A percentile compares a stretch with the other conserved stretches of the same genome.
Conservation (phyloP, 2,797 vertebrate species). For the Coranthus polyacanthus region DNA sequence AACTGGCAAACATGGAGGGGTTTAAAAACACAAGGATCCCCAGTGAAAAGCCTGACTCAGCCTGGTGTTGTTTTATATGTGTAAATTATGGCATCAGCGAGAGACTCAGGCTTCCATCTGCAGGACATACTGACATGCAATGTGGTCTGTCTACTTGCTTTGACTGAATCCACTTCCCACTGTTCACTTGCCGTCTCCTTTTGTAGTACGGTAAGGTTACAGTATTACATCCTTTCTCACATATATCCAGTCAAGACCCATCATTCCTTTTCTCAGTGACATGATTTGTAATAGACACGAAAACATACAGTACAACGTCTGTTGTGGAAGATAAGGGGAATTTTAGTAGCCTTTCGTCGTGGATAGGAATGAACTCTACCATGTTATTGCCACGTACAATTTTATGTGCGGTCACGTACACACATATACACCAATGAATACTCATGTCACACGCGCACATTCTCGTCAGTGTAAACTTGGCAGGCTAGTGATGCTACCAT, state of each 20-base stretch:
- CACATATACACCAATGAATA: constrained; percentile 52
- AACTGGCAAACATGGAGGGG: constrained; percentile 53
- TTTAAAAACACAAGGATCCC: constrained; percentile 44
- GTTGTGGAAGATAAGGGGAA: constrained; percentile 43
- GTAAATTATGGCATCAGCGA: constrained; percentile 41
- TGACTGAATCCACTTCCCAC: constrained; percentile 43
- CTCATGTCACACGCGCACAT: constrained; percentile 53
- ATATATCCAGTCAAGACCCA: constrained; percentile 57
- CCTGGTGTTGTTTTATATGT: constrained; percentile 50
- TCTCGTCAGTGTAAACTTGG: constrained; percentile 79
- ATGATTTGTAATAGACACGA: constrained; percentile 44
- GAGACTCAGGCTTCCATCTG: constrained; percentile 63
- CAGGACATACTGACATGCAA: constrained; percentile 68
- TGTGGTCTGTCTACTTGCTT: constrained; percentile 54
- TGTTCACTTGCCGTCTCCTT: constrained; percentile 39
- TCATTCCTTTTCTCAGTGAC: constrained; percentile 43
- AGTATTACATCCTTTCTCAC: constrained; percentile 47
- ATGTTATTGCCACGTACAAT: constrained; percentile 64
- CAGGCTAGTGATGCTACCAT: constrained; percentile 75
- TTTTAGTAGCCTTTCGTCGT: constrained; percentile 46
- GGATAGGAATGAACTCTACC: constrained; percentile 60
- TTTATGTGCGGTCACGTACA: constrained; percentile 61
- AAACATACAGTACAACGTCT: constrained; percentile 29
- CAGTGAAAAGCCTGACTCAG: constrained; percentile 35
- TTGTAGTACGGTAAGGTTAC: constrained; percentile 42